These are phyloP conservation scores for Trematocara macrostoma DNA, from an alignment of 2,113 vertebrate genomes.

Conservation along the genomic window DNA sequence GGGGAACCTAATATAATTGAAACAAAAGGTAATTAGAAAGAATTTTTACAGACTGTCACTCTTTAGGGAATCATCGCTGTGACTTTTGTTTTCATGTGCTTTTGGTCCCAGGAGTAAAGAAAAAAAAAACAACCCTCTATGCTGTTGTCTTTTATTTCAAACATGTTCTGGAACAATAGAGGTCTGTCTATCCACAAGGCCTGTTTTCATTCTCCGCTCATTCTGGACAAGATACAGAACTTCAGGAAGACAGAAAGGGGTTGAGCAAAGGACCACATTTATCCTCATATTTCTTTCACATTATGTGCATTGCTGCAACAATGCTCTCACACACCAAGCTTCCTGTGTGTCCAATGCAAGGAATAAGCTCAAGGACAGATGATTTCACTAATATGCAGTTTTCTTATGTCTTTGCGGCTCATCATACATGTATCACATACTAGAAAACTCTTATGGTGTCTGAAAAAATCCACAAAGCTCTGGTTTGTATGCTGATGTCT, in stretches of 20 bases:
- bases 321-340: background rate
- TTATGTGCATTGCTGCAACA: background rate
- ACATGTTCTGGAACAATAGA: slow-evolving; percentile 38
- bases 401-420: background rate
- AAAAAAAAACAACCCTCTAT: background rate
- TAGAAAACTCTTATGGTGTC: background rate
- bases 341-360: background rate
- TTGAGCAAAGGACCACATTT: background rate
- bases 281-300: background rate
- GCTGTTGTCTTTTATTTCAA: slow-evolving; percentile 39
- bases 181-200: slow-evolving; percentile 10
- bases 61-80: background rate
- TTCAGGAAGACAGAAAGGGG: background rate
- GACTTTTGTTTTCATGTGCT: background rate
- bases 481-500: background rate
- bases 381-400: background rate
- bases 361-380: background rate
- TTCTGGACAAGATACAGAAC: background rate
- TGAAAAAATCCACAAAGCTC: background rate
- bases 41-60: background rate
- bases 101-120: background rate
- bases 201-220: slow-evolving; percentile 12
- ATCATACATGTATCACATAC: background rate
- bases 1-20: background rate
- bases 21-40: background rate